Evolutionary conservation across 1,140 invertebrate species (phyloP), one percentile per base, ranked within the genome.

Genomic region (Drosophila sechellia): DNA sequence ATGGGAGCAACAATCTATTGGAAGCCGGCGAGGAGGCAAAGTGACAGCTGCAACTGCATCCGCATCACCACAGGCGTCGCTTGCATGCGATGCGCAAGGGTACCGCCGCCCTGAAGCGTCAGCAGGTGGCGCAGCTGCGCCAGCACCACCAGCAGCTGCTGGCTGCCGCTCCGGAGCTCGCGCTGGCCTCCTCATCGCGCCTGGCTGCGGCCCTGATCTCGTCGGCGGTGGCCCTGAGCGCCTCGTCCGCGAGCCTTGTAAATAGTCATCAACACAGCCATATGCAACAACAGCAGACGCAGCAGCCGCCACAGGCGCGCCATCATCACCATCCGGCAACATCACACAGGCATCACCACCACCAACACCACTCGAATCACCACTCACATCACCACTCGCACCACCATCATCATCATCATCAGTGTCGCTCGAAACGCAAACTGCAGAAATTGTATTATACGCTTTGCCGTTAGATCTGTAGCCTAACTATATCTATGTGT

Each of bases 401-500:
- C 20, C 68, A 80, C 27, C 73, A 73, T 56, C 87, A 91, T 68
- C 86, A 86, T 61, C 83, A 80, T 68, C 86, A 86, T 61, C 83
- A 80, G 50, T 90, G 84, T 91, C 89, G 81, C 79, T 86, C 89
- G 60, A 91, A 91, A 90, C 90, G 90, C 79, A 91, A 86, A 80
- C 73, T 91, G 79, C 90, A 91, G 79, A 91, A 91, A 86, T 78
- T 91, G 81, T 91, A 91, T 91, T 91, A 91, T 90, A 90, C 90
- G 69, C 89, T 91, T 85, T 91, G 89, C 74, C 89, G 89, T 83
- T 91, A 90, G 90, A 86, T 79, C 71, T 64, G 76, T 89, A 87
- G 65, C 71, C 50, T 73, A 80, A 54, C 64, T 83, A 57, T 84
- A 84, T 53, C 52, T 66, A 78, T 87, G 63, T 73, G 69, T 65